Percentiles rank a stretch among this genome's conserved stretches.
phyloP scores from a whole-genome alignment of 2,797 vertebrate genomes.

The Silurus lanzhouensis region DNA sequence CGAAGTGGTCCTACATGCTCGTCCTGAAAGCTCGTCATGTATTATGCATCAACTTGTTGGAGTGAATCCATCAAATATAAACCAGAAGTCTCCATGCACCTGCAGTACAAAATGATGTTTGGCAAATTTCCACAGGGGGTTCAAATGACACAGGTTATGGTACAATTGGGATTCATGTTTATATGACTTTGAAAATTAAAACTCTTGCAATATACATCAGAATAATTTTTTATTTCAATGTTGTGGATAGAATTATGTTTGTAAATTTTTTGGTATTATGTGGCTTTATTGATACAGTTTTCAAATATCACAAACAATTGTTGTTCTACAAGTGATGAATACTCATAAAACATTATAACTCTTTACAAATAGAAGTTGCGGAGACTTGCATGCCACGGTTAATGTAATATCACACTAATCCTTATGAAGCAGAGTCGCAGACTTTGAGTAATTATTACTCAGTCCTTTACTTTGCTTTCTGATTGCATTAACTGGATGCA shows the following conservation, averaged over 20 bases:
- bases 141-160: background rate
- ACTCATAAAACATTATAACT: conserved; percentile 14
- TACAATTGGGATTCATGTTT: background rate
- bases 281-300: background rate
- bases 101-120: conserved; percentile 33
- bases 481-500: conserved; percentile 56
- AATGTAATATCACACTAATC: conserved; percentile 35
- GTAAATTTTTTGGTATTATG: background rate
- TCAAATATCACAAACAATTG: background rate
- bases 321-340: conserved; percentile 22
- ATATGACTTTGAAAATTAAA: background rate
- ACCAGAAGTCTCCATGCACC: conserved; percentile 32
- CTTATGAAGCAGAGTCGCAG: conserved; percentile 26
- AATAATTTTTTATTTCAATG: conserved; percentile 2
- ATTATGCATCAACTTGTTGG: conserved; percentile 42
- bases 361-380: conserved; percentile 4
- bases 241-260: background rate
- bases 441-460: conserved; percentile 43
- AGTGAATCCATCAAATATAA: conserved; percentile 43
- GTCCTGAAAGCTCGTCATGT: conserved; percentile 35
- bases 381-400: conserved; percentile 33
- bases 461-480: conserved; percentile 64
- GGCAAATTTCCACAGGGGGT: background rate
- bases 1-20: conserved; percentile 29
- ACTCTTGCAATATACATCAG: background rate